Evolutionary conservation across 1,140 invertebrate genomes (phyloP).

Genomic region (Helicoverpa armigera): DNA sequence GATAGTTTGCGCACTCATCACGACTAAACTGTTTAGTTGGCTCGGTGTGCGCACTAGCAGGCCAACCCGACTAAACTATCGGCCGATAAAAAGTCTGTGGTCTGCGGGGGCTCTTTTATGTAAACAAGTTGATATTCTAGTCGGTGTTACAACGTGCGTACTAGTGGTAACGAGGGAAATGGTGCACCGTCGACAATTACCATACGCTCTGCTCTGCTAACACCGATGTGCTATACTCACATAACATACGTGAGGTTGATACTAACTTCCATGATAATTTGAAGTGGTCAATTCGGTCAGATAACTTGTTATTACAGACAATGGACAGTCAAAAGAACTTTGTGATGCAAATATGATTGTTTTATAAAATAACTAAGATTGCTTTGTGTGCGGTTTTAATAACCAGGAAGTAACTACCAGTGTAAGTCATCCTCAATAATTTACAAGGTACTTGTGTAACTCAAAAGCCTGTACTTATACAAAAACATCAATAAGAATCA

Average conservation of each 20-base stretch:
- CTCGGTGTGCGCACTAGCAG: too few species aligned
- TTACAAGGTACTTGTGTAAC: neutral
- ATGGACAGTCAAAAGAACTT: conserved; percentile 18
- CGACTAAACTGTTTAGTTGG: too few species aligned
- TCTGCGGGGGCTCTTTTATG: too few species aligned
- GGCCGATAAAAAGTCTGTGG: too few species aligned
- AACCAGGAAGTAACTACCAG: neutral
- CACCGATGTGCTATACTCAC: neutral
- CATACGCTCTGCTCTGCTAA: conserved; percentile 3
- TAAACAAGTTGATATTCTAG: conserved; percentile 9
- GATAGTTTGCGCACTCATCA: too few species aligned
- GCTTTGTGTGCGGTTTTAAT: neutral
- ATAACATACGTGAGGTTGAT: neutral
- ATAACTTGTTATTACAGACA: conserved; percentile 23
- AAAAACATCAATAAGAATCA: too few species aligned
- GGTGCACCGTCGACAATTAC: conserved; percentile 55
- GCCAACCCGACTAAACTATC: too few species aligned
- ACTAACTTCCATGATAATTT: neutral
- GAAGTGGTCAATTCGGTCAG: conserved; percentile 24
- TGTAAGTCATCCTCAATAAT: neutral
- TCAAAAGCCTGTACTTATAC: too few species aligned
- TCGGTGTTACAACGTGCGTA: conserved; percentile 15
- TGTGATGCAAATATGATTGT: conserved; percentile 29
- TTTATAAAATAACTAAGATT: conserved; percentile 2
- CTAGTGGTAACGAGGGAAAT: conserved; percentile 57